Evolutionary conservation across 30 jellyfish, hydroid and myxozoan species (phyloP), one percentile per base, ranked within the genome.

Genomic region (Aurelia sp.): DNA sequence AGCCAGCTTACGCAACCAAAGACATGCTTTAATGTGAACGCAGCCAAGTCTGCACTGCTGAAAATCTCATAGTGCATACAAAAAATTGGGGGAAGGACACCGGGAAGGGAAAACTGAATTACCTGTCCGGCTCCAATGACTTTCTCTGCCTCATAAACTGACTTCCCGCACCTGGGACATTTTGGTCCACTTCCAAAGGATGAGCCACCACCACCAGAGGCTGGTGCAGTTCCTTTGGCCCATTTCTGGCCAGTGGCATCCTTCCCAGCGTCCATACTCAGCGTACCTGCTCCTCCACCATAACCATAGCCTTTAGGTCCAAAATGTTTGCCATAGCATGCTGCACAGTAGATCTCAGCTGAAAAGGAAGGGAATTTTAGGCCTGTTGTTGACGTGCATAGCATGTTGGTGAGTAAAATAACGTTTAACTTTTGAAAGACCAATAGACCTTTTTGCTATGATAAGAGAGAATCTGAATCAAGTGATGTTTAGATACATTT

Each of bases 221-320:
- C 53, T 31, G 76, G 84, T 4, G 83, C 77, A 35, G 18, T 30
- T 18, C 59, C 60, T 18, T 74, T 4, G 17, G 84, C 91, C 11
- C 91, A 84, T 37, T 73, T 72, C 48, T 60, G 86, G 23, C 93
- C 93, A 15, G 72, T 7, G 6, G 51, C 87, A 73, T 71, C 90
- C 48, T 86, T 93, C 41, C 94, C 96, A 9, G 94, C 96, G 55
- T 86, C 96, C 98, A 91, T 92, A 72, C 93, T 93, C 76, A 94
- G 66, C 18, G 98, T 51, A 48, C 99, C 99, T 51, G 99, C 99
- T 7, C 99, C 99, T 15, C 97, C 98, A 11, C 99, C 99, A 65
- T 19, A 94, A n/a, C 99, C 99, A 58, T 89, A 94, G 20, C 99
- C 99, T 76, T 89, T 94, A 31, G 99, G 99, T 18, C 99, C 99